Evolutionary conservation across 1,140 invertebrate genomes (phyloP).

Genomic region (Anoplophora glabripennis): DNA sequence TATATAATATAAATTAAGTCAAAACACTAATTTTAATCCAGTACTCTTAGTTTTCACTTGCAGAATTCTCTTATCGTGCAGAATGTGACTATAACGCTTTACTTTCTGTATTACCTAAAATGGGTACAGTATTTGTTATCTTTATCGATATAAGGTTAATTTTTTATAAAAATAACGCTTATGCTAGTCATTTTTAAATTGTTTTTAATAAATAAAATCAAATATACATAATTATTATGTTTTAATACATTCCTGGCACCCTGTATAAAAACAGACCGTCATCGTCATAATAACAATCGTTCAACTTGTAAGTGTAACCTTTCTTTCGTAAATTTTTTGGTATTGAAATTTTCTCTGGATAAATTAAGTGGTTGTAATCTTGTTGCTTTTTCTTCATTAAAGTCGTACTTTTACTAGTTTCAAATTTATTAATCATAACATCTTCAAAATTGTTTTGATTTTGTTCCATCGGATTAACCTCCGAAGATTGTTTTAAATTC

Average conservation of each 20-base stretch:
- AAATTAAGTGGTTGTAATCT: conserved; percentile 43
- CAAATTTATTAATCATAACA: conserved; percentile 14
- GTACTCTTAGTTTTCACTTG: no score
- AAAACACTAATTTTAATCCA: no score
- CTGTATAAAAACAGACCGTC: conserved; percentile 74
- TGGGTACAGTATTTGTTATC: conserved; percentile 5
- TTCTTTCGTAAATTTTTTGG: conserved; percentile 58
- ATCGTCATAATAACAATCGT: conserved; percentile 74
- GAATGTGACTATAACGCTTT: not conserved
- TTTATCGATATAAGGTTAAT: conserved; percentile 2
- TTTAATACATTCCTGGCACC: conserved; percentile 60
- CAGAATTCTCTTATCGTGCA: not conserved
- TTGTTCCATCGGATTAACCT: not conserved
- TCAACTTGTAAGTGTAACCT: conserved; percentile 65
- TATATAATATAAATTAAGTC: no score
- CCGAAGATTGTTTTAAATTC: not conserved
- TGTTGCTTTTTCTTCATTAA: conserved; percentile 20
- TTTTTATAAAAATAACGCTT: conserved; percentile 9
- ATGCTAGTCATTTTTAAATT: conserved; percentile 18
- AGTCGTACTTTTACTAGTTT: conserved; percentile 5
- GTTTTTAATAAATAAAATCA: not conserved
- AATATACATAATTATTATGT: not conserved
- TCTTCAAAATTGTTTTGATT: not conserved
- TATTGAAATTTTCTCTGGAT: conserved; percentile 63
- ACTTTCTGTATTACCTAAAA: not conserved